Conservation (phyloP, 2,888 invertebrate genomes). For the Neoaliturus tenellus region DNA sequence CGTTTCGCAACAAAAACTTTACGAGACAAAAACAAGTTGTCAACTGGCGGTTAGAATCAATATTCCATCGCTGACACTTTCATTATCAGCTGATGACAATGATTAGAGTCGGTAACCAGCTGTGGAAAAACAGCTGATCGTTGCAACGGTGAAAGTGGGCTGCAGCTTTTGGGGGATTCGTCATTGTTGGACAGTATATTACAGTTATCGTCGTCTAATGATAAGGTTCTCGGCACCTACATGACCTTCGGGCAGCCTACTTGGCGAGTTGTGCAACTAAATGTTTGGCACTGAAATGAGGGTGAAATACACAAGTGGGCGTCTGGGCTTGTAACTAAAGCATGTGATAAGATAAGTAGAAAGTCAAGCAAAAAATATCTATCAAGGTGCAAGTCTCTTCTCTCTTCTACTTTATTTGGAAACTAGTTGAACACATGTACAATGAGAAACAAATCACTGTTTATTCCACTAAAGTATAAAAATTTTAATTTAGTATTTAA, state of each 20-base stretch:
- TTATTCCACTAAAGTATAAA: too few relatives aligned
- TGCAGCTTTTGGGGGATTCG: constrained; percentile 9
- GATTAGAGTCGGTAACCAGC: constrained; percentile 18
- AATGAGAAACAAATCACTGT: too few relatives aligned
- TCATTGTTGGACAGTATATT: constrained; percentile 17
- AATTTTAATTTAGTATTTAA: too few relatives aligned
- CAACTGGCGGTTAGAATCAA: constrained; percentile 29
- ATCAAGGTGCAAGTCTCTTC: too few relatives aligned
- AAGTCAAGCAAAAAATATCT: too few relatives aligned
- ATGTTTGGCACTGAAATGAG: too few relatives aligned
- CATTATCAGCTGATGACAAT: constrained; percentile 26
- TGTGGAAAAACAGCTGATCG: constrained; percentile 27
- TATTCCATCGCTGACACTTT: neutral
- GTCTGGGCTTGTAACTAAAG: too few relatives aligned
- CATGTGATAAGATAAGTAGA: too few relatives aligned
- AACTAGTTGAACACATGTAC: too few relatives aligned
- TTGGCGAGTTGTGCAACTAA: too few relatives aligned
- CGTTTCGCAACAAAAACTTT: neutral
- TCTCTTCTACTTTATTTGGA: too few relatives aligned
- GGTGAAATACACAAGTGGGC: too few relatives aligned
- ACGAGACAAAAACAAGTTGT: constrained; percentile 18
- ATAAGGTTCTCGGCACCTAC: constrained; percentile 27
- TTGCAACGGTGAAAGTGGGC: constrained; percentile 11
- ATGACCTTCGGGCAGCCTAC: constrained; percentile 13
- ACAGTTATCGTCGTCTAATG: constrained; percentile 24